These are phyloP conservation scores for Blera fallax DNA, from an alignment of 2,888 invertebrate genomes.

Conservation along the genomic window DNA sequence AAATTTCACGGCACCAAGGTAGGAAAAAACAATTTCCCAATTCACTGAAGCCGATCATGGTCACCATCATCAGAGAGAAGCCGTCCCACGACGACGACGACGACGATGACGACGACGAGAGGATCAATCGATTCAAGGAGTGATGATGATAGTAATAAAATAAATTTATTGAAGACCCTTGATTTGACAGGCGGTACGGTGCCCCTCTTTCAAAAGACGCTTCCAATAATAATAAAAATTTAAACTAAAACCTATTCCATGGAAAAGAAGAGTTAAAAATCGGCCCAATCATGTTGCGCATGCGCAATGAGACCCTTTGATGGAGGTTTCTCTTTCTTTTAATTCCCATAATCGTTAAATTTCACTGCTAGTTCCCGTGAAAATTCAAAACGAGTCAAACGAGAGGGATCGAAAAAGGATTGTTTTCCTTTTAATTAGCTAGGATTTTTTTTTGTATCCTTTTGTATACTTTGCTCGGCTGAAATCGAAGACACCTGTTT, in stretches of 20 bases:
- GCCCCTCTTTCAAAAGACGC: slow-evolving; percentile 18
- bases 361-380: slow-evolving; percentile 36
- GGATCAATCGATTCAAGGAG: slow-evolving; percentile 55
- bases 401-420: slow-evolving; percentile 21
- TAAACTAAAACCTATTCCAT: slow-evolving; percentile 9
- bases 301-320: slow-evolving; percentile 55
- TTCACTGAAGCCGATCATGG: slow-evolving; percentile 63
- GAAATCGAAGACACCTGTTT: slow-evolving; percentile 48
- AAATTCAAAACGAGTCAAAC: not conserved
- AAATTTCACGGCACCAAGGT: slow-evolving; percentile 31
- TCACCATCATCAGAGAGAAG: slow-evolving; percentile 26
- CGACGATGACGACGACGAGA: no score
- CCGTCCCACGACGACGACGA: slow-evolving; percentile 6
- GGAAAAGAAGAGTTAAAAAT: slow-evolving; percentile 37
- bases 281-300: slow-evolving; percentile 56
- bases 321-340: slow-evolving; percentile 12
- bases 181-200: slow-evolving; percentile 64
- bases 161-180: slow-evolving; percentile 63
- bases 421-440: slow-evolving; percentile 53
- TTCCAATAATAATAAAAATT: slow-evolving; percentile 29
- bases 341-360: slow-evolving; percentile 34
- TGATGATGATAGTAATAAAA: slow-evolving; percentile 70
- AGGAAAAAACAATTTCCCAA: slow-evolving; percentile 63
- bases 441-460: slow-evolving; percentile 4
- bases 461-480: not conserved